A percentile compares a stretch with the other conserved stretches of the same genome.
These are phyloP conservation scores for Diarsia dahlii DNA, from an alignment of 2,888 invertebrate species.

Conservation along the genomic window DNA sequence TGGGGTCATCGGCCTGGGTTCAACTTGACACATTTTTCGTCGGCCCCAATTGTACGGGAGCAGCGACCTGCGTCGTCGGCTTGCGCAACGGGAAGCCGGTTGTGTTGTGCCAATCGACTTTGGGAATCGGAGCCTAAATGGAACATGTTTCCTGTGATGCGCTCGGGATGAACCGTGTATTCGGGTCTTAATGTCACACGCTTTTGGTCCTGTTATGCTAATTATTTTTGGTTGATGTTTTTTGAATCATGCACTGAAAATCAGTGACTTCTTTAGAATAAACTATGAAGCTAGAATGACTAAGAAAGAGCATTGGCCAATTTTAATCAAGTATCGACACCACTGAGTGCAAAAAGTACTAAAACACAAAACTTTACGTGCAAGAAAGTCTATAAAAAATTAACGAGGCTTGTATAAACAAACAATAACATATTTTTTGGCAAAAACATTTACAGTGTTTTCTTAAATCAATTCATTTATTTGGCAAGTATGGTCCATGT, in stretches of 20 bases:
- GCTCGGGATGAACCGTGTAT: conserved; percentile 26
- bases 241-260: neutral
- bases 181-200: conserved; percentile 45
- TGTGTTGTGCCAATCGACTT: conserved; percentile 77
- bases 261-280: neutral
- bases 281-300: neutral
- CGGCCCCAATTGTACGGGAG: conserved; percentile 87
- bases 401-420: conserved; percentile 62
- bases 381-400: conserved; percentile 70
- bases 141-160: conserved; percentile 66
- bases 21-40: conserved; percentile 91
- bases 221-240: neutral
- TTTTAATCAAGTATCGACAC: conserved; percentile 33
- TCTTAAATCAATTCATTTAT: conserved; percentile 60
- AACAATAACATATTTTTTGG: conserved; percentile 60
- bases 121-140: conserved; percentile 70
- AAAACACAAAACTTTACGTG: conserved; percentile 62
- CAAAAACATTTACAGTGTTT: conserved; percentile 60
- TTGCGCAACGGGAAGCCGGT: conserved; percentile 86
- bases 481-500: conserved; percentile 55
- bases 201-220: conserved; percentile 40
- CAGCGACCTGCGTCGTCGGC: conserved; percentile 82
- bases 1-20: conserved; percentile 86
- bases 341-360: conserved; percentile 44
- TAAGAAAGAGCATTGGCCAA: conserved; percentile 6